Evolutionary conservation across 2,888 invertebrate genomes (phyloP), one percentile per base, ranked within the genome.

Genomic region (Agrotis clavis): DNA sequence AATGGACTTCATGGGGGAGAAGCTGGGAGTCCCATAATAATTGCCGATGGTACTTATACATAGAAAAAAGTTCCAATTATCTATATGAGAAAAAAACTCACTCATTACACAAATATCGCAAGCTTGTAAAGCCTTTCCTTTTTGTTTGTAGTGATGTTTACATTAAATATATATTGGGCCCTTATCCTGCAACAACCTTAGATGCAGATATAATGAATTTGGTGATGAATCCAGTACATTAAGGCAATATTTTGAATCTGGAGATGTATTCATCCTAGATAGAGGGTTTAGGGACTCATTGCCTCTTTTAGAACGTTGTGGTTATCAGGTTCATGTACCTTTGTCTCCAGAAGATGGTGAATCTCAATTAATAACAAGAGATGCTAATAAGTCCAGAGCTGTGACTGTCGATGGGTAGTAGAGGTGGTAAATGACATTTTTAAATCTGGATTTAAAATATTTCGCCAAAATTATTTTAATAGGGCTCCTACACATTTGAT

Each of bases 61-160:
- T 66, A 4, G 56, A 72, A 14, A 67, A 72, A 57, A 72, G 71
- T n/a, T 67, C 71, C 0, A 72, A n/a, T n/a, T n/a, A n/a, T n/a
- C n/a, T n/a, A n/a, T n/a, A n/a, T n/a, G n/a, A n/a, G n/a, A n/a
- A n/a, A n/a, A n/a, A n/a, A n/a, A n/a, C n/a, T n/a, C n/a, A n/a
- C n/a, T n/a, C n/a, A n/a, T n/a, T n/a, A n/a, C n/a, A n/a, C n/a
- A n/a, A n/a, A n/a, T n/a, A n/a, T n/a, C n/a, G n/a, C n/a, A n/a
- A n/a, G n/a, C n/a, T n/a, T n/a, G n/a, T n/a, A n/a, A n/a, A n/a
- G n/a, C n/a, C n/a, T n/a, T n/a, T n/a, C n/a, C n/a, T n/a, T n/a
- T n/a, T n/a, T n/a, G n/a, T n/a, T n/a, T n/a, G n/a, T n/a, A n/a
- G n/a, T n/a, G n/a, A n/a, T n/a, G n/a, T n/a, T n/a, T n/a, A n/a